phyloP scores from a whole-genome alignment of 2,888 invertebrate species.

The Anoncus sp. region DNA sequence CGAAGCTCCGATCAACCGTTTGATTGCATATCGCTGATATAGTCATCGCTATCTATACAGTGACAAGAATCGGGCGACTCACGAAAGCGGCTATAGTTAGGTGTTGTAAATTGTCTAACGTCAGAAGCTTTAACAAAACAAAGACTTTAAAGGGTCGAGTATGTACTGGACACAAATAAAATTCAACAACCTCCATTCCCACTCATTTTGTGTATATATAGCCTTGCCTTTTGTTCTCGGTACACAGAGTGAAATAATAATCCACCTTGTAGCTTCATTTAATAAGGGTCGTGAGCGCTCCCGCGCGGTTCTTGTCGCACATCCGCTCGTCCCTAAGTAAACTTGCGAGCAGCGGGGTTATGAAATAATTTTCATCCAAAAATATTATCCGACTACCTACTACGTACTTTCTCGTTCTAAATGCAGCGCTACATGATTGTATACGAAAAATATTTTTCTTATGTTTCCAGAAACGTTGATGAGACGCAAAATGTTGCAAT shows the following conservation, averaged over 20 bases:
- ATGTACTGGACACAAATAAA: conserved; percentile 45
- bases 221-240: conserved; percentile 19
- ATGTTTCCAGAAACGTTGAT: neutral
- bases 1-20: conserved; percentile 46
- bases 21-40: conserved; percentile 2
- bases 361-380: too few relatives aligned
- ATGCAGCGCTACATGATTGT: too few relatives aligned
- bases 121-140: conserved; percentile 18
- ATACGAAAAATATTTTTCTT: neutral
- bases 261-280: conserved; percentile 6
- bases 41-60: neutral
- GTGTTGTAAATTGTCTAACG: conserved; percentile 1
- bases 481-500: conserved; percentile 1
- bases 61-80: neutral
- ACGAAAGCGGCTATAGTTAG: too few relatives aligned
- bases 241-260: conserved; percentile 16
- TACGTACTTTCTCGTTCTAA: too few relatives aligned
- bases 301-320: neutral
- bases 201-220: neutral
- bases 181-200: conserved; percentile 28
- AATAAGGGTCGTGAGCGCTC: conserved; percentile 4
- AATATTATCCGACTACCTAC: too few relatives aligned
- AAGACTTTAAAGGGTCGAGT: conserved; percentile 37
- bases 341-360: conserved; percentile 25
- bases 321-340: conserved; percentile 22